These are phyloP conservation scores for Psilanteris sp. DNA, from an alignment of 1,140 invertebrate genomes.

Conservation along the genomic window DNA sequence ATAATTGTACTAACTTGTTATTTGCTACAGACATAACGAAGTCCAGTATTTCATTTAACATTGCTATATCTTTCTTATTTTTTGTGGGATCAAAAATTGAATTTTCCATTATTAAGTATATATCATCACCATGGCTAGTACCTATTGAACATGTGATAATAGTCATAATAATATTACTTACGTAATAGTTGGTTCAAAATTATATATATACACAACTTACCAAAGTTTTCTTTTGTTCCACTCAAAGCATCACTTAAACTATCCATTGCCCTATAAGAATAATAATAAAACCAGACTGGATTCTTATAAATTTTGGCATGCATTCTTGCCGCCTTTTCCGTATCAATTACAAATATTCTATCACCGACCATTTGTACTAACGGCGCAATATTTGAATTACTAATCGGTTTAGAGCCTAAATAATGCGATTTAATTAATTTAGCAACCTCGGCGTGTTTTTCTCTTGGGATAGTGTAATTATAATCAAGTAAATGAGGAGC, in stretches of 20 bases:
- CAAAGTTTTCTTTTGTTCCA: slow-evolving; percentile 78
- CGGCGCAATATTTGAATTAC: slow-evolving; percentile 47
- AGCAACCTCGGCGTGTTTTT: slow-evolving; percentile 75
- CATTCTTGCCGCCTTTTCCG: slow-evolving; percentile 80
- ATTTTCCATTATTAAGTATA: slow-evolving; percentile 73
- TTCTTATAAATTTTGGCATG: slow-evolving; percentile 80
- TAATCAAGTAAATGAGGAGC: slow-evolving; percentile 82
- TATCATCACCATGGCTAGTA: slow-evolving; percentile 83
- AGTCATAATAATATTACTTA: not conserved
- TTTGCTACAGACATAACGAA: slow-evolving; percentile 81
- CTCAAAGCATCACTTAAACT: slow-evolving; percentile 80
- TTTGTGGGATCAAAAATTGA: slow-evolving; percentile 67
- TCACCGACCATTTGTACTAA: slow-evolving; percentile 81
- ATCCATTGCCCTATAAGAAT: slow-evolving; percentile 79
- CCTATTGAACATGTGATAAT: slow-evolving; percentile 70
- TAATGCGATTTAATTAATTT: slow-evolving; percentile 82
- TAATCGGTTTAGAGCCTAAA: slow-evolving; percentile 78
- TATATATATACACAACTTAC: no score
- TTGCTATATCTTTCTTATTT: slow-evolving; percentile 75
- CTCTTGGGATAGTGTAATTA: slow-evolving; percentile 81
- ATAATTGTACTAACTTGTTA: slow-evolving; percentile 79
- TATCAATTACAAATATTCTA: slow-evolving; percentile 81
- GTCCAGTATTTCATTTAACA: slow-evolving; percentile 80
- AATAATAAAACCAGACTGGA: slow-evolving; percentile 83
- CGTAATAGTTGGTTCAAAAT: no score